phyloP scores from a whole-genome alignment of 2,888 invertebrate species.

The Apodemia mormo region DNA sequence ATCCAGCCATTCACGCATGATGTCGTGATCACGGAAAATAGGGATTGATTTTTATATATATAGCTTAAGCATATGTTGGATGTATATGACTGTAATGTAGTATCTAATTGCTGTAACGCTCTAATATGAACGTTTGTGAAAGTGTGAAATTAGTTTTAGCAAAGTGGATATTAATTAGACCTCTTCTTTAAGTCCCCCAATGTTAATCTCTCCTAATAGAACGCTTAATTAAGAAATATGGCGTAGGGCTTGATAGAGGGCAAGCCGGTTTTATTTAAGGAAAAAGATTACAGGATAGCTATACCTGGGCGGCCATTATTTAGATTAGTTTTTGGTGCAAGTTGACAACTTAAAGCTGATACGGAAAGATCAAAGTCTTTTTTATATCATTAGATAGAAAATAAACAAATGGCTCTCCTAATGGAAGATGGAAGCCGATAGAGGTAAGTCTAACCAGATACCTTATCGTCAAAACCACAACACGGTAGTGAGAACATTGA shows the following conservation, averaged over 20 bases:
- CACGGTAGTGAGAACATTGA: too few relatives aligned
- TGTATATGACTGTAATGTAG: too few relatives aligned
- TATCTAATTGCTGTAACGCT: neutral
- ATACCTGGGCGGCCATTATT: conserved; percentile 35
- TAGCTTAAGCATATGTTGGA: too few relatives aligned
- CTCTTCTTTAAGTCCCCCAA: neutral
- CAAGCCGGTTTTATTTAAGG: conserved; percentile 15
- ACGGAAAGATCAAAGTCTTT: too few relatives aligned
- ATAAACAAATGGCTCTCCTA: too few relatives aligned
- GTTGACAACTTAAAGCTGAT: neutral
- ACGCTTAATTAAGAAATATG: conserved; percentile 4
- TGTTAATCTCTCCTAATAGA: conserved; percentile 5
- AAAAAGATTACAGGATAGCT: conserved; percentile 13
- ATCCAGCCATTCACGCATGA: too few relatives aligned
- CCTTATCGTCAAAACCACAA: too few relatives aligned
- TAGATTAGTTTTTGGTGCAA: conserved; percentile 34
- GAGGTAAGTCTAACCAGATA: too few relatives aligned
- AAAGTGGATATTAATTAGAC: neutral
- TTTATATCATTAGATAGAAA: too few relatives aligned
- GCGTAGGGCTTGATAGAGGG: conserved; percentile 22
- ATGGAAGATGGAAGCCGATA: too few relatives aligned
- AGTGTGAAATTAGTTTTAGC: neutral
- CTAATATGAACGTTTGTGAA: neutral
- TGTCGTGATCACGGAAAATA: too few relatives aligned
- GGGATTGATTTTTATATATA: too few relatives aligned